A percentile compares a stretch with the other conserved stretches of the same genome.
Evolutionary conservation across 2,888 invertebrate genomes (phyloP).

Genomic region (Chaitophorus viminalis): DNA sequence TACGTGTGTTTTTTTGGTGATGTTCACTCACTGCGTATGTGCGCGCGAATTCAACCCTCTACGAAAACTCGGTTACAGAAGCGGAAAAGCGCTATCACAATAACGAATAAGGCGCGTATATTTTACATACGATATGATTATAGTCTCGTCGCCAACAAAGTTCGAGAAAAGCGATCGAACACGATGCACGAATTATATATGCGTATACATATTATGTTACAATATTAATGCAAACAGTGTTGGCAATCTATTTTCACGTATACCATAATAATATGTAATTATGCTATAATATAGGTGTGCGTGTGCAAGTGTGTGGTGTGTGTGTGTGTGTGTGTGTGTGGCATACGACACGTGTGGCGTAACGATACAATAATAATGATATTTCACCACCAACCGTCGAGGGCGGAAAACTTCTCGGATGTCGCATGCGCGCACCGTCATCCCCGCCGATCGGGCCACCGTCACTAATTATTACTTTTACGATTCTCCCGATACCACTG

Average conservation of each 20-base stretch:
- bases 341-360: neutral
- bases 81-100: too few species aligned
- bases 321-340: neutral
- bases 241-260: too few species aligned
- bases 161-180: neutral
- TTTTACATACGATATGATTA: too few species aligned
- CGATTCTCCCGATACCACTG: neutral
- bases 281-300: neutral
- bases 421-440: neutral
- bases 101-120: too few species aligned
- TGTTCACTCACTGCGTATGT: neutral
- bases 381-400: neutral
- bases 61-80: neutral
- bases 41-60: neutral
- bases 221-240: too few species aligned
- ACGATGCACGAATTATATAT: too few species aligned
- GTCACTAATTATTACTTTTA: slow-evolving; percentile 28
- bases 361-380: neutral
- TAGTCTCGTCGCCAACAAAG: neutral
- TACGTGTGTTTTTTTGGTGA: too few species aligned
- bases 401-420: slow-evolving; percentile 40
- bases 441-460: too few species aligned
- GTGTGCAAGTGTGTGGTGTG: neutral
- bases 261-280: too few species aligned
- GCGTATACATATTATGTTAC: too few species aligned